Evolutionary conservation across 1,140 invertebrate genomes (phyloP).

Genomic region (Gryllus bimaculatus): DNA sequence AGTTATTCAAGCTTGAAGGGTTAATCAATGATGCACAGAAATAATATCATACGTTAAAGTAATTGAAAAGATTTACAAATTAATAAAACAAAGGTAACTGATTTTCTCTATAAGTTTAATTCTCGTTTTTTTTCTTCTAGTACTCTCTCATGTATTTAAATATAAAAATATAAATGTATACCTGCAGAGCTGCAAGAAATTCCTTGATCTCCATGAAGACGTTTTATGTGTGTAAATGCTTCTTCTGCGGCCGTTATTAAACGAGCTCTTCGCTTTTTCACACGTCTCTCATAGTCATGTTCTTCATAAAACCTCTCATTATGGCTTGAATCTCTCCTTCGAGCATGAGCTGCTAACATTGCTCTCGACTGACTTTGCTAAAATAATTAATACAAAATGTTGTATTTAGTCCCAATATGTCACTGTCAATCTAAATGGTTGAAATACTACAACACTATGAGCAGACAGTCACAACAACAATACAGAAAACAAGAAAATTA

Average conservation of each 20-base stretch:
- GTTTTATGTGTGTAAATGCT: conserved; percentile 91
- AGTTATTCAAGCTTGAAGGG: no score
- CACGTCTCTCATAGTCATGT: conserved; percentile 88
- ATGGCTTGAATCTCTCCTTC: conserved; percentile 76
- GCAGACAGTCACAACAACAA: background rate
- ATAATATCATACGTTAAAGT: no score
- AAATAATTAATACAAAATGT: background rate
- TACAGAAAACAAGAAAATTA: conserved; percentile 14
- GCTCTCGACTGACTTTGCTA: conserved; percentile 47
- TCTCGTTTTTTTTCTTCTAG: no score
- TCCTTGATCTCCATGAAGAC: conserved; percentile 55
- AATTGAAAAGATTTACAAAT: no score
- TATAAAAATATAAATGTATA: background rate
- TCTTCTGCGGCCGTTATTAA: conserved; percentile 90
- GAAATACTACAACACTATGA: no score
- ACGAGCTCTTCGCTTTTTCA: conserved; percentile 80
- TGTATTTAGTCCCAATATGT: no score
- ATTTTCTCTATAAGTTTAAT: no score
- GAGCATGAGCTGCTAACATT: conserved; percentile 56
- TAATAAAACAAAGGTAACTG: no score
- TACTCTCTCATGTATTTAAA: no score
- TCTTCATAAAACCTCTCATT: conserved; percentile 97
- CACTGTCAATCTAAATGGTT: no score
- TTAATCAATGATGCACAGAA: no score
- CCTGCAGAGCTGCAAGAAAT: background rate